Base-by-base conservation (phyloP, 92 coral and sea anemone genomes). In the Phenganax marumi region DNA sequence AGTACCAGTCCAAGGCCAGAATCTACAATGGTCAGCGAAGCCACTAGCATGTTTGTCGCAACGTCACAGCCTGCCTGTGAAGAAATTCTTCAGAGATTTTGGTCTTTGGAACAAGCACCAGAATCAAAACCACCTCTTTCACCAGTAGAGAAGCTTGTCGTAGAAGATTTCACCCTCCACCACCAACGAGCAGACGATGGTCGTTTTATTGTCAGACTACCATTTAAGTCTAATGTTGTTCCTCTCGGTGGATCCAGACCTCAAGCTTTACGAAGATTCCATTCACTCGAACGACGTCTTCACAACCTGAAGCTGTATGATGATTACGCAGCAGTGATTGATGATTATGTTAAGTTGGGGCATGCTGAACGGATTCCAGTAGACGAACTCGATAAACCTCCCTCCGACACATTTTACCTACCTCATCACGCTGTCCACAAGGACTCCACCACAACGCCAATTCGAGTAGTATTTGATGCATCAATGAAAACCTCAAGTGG, bases 61-160 rank as follows among this genome's bases (percentile, higher is more conserved):
- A n/a, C n/a, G n/a, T n/a, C n/a, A n/a, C n/a, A n/a, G n/a, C 84
- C 87, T 8, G 50, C 69, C 52, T 84, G 88, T 25, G 88, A 87
- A 84, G 69, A 84, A 62, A 54, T 70, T 25, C 75, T 84, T 2
- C 87, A 84, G 52, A 87, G 61, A 72, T 87, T 87, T 71, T 87
- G 90, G 90, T 19, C 88, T 4, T 24, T 87, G 54, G 85, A 87
- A 63, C 81, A 87, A 76, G 77, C 85, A 10, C 88, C 90, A 24
- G 57, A 84, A 76, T 23, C 75, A 19, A 76, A 21, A 48, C 50
- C 60, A 0, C 64, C 87, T 26, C 79, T 88, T 10, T 78, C 91
- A 16, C 53, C 87, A 48, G 16, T 23, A 6, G 90, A 84, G 68
- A 84, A 76, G 21, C 53, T 83, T 11, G 87, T 64, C 26, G 82